Evolutionary conservation across 2,888 invertebrate species (phyloP), one percentile per base, ranked within the genome.

Genomic region (Hydrotaea diabolus): DNA sequence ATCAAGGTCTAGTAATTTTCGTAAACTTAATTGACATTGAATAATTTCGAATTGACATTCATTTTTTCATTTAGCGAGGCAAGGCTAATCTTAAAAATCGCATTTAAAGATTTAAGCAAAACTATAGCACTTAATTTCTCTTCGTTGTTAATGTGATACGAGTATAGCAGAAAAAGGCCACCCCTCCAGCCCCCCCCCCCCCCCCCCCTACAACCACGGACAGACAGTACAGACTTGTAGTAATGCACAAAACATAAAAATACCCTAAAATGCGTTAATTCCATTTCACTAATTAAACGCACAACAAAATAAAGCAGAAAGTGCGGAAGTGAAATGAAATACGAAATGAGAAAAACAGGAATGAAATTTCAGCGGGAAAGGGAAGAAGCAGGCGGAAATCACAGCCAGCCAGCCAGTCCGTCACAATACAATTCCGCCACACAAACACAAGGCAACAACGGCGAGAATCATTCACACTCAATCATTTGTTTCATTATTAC

Each of bases 401-500:
- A 80, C 85, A 84, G 85, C 69, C 85, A 13, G 3, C 26, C 62
- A 62, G 26, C n/a, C 62, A 31, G 62, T 9, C 17, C 17, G 69
- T 69, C 46, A 49, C 15, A 49, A n/a, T 13, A 90, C 89, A 89
- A 90, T 90, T 89, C 89, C 88, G 49, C 21, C 88, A 8, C 88
- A 73, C 64, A 55, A 78, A 31, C 31, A 31, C 31, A 31, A 31
- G 3, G 3, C 66, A 73, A 82, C 76, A 79, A 80, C 69, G 77
- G 79, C 79, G 85, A 80, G 82, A 85, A 85, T 89, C 89, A 89
- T 90, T 90, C 90, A 90, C 90, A 91, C 90, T 91, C 91, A 89
- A 90, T 90, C 91, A 90, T 90, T 90, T 91, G 90, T 90, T 91
- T 90, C 90, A 91, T 90, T 89, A 90, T 89, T 89, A 91, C 91